Evolutionary conservation across 1,140 invertebrate species (phyloP).

Genomic region (Sarcophaga peregrina): DNA sequence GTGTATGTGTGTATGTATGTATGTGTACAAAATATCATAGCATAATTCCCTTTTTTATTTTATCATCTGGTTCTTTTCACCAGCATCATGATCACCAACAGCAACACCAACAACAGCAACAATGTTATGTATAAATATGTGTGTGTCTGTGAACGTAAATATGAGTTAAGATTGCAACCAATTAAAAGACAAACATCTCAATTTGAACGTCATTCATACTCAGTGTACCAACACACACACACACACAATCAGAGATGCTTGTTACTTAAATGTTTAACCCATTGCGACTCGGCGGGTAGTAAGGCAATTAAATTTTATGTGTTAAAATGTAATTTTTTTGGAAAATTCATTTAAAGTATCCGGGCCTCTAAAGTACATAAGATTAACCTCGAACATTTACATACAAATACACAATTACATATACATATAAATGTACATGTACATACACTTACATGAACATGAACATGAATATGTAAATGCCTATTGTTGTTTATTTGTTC

Average conservation of each 20-base stretch:
- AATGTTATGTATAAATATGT: conserved; percentile 3
- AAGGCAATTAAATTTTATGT: too few relatives aligned
- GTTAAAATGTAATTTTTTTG: too few relatives aligned
- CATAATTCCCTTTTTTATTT: background rate
- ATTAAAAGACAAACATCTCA: conserved; percentile 41
- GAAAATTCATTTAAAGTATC: too few relatives aligned
- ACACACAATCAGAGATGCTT: background rate
- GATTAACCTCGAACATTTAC: too few relatives aligned
- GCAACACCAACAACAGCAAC: background rate
- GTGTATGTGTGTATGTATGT: too few relatives aligned
- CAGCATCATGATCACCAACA: conserved; percentile 16
- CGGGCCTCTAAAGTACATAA: too few relatives aligned
- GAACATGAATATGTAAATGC: too few relatives aligned
- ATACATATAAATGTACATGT: too few relatives aligned
- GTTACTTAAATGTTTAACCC: background rate
- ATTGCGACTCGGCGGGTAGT: background rate
- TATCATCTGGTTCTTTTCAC: conserved; percentile 27
- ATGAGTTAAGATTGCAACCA: conserved; percentile 40
- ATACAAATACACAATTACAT: too few relatives aligned
- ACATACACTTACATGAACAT: too few relatives aligned
- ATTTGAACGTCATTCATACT: conserved; percentile 34
- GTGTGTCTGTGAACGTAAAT: conserved; percentile 16
- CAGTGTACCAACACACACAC: background rate
- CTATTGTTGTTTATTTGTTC: too few relatives aligned
- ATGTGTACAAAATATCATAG: background rate